A percentile compares a stretch with the other conserved stretches of the same genome.
Conservation (phyloP, 2,113 vertebrate genomes). For the crab-eating macaque (Macaca fascicularis) region DNA sequence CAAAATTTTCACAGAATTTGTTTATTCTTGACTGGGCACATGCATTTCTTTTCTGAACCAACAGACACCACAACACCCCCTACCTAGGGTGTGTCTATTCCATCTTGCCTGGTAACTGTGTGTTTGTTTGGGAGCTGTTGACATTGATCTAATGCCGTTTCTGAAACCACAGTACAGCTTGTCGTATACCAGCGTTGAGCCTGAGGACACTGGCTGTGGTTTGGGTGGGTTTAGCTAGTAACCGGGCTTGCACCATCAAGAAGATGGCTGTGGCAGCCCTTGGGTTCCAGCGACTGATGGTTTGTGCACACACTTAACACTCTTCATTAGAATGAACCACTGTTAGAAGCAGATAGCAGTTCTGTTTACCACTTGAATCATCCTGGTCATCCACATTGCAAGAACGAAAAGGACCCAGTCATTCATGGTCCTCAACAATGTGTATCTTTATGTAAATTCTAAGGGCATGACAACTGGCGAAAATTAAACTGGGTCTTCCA, state of each 20-base stretch:
- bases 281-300: not conserved
- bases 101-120: not conserved
- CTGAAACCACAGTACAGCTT: slow-evolving; percentile 44
- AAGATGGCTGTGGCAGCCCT: not conserved
- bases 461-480: not conserved
- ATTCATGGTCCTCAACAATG: not conserved
- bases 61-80: not conserved
- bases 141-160: slow-evolving; percentile 47
- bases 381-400: not conserved
- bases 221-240: slow-evolving; percentile 67
- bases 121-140: slow-evolving; percentile 5
- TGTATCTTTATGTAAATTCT: not conserved
- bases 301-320: not conserved
- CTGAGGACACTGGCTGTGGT: slow-evolving; percentile 66
- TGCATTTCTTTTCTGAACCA: not conserved
- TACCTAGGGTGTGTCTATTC: not conserved
- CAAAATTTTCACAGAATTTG: not conserved
- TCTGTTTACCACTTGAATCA: slow-evolving; percentile 39
- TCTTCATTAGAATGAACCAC: slow-evolving; percentile 49
- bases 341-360: not conserved
- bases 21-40: not conserved
- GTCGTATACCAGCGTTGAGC: slow-evolving; percentile 55
- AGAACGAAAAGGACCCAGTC: not conserved
- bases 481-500: not conserved
- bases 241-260: slow-evolving; percentile 29